Base-by-base conservation (phyloP, 2,797 vertebrate genomes). In the Loriculus beryllinus region DNA sequence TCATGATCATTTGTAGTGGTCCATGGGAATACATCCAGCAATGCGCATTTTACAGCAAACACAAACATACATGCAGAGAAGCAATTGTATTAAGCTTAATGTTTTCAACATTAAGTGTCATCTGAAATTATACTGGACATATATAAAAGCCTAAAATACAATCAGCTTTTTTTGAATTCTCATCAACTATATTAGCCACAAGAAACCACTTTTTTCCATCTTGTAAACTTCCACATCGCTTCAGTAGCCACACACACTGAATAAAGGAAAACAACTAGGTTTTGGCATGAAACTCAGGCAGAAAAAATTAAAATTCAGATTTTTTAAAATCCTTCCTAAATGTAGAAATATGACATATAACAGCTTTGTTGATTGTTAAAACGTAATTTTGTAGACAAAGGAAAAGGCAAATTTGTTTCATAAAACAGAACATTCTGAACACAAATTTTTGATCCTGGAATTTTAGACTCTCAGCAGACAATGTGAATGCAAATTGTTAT, bases 401-500 rank as follows among this genome's bases (percentile, higher is more conserved):
- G 8, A 45, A 64, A 82, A 65, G 9, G 23, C 20, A 72, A 82
- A 25, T 39, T 45, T 39, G 4, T 47, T 72, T 69, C 19, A 70
- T 51, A 48, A 70, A 37, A 65, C 2, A 43, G 17, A 90, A 49
- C 6, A 63, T 40, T 18, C 22, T 28, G 35, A 65, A 74, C 9
- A 37, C 10, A 77, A 31, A 40, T 69, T 85, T 65, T 51, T 7
- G 43, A 19, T 45, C 14, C 19, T 69, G 31, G 15, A 67, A 31
- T 54, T 86, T 56, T 7, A 77, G 64, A 88, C 40, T 60, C 20
- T 42, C 8, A 4, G 43, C 25, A 70, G 51, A 74, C 23, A 70
- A 42, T 2, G 5, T 1, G 7, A 83, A 79, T 49, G 7, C 8
- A 76, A 90, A 83, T 0, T 0, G 1, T 7, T 19, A 71, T 7